Base-by-base conservation (phyloP, 2,797 vertebrate species). In the Pangasius sanitwongsei region DNA sequence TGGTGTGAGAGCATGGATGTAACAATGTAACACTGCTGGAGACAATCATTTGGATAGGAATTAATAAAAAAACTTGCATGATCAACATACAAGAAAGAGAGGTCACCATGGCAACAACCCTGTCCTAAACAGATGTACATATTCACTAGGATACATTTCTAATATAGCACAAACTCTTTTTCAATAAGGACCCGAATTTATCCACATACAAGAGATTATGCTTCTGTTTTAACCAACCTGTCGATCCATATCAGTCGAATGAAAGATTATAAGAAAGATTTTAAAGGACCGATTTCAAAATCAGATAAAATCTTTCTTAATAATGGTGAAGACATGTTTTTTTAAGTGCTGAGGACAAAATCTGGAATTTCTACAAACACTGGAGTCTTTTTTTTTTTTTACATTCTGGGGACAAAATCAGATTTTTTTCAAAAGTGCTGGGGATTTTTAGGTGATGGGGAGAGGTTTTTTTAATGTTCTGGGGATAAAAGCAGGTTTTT, bases 81-180 rank as follows among this genome's bases (percentile, higher is more conserved):
- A 44, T 63, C 12, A n/a, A 63, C 59, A 44, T 44, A 65, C 25
- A 28, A 48, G 13, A 48, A 65, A 65, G n/a, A 65, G 65, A 44
- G 81, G 59, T 83, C 53, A 8, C 81, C 81, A 83, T 65, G 81
- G 59, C 25, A 65, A 83, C 81, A 63, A 28, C 57, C 57, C 53
- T 57, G 3, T 57, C 37, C 7, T 75, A 75, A 28, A 31, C 13
- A 78, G 1, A 31, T 6, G 1, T 75, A 20, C 20, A 28, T 67
- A n/a, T 70, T 18, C 3, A 70, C 4, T 3, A 37, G 6, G 34
- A 20, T 23, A 12, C 3, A 18, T 18, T 31, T n/a, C 28, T 78
- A 55, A 55, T 18, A 50, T 1, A 2, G 8, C 2, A 11, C 15
- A 41, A 37, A 37, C 7, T 25, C 20, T 50, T 50, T 50, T 50